Evolutionary conservation across 2,888 invertebrate genomes (phyloP).

Genomic region (Ophion costatus): DNA sequence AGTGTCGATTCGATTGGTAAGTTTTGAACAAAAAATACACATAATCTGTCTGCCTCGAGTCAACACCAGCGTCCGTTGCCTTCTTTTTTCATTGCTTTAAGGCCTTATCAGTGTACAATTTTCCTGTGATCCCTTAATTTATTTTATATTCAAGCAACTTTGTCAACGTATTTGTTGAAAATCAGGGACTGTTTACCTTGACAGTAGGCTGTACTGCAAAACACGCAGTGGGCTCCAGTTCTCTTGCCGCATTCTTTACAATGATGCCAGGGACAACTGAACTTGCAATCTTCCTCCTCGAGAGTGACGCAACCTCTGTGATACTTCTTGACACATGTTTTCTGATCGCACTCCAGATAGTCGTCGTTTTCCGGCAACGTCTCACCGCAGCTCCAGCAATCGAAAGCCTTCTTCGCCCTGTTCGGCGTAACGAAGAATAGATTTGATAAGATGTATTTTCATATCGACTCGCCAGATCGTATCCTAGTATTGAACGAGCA

Average conservation of each 20-base stretch:
- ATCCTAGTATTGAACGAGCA: background rate
- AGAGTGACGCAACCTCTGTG: slow-evolving; percentile 75
- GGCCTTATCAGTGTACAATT: too few relatives aligned
- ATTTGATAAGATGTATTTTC: background rate
- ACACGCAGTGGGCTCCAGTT: slow-evolving; percentile 77
- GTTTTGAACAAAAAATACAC: background rate
- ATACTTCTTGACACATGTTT: slow-evolving; percentile 77
- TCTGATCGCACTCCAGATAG: slow-evolving; percentile 74
- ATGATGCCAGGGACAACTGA: slow-evolving; percentile 80
- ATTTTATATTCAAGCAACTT: background rate
- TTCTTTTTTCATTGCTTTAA: background rate
- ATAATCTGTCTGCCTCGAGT: background rate
- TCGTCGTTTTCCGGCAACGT: slow-evolving; percentile 70
- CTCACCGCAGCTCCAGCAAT: slow-evolving; percentile 77
- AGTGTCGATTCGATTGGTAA: background rate
- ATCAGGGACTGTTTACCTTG: slow-evolving; percentile 72
- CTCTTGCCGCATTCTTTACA: slow-evolving; percentile 77
- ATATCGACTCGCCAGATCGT: background rate
- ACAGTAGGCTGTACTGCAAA: slow-evolving; percentile 80
- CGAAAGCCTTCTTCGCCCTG: slow-evolving; percentile 63
- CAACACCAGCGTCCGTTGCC: background rate
- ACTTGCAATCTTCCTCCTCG: slow-evolving; percentile 73
- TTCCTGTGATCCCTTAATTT: background rate
- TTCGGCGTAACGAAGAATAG: slow-evolving; percentile 3
- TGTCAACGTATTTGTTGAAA: background rate